Conservation (phyloP, 1,140 invertebrate species). For the Chrysopa pallens region DNA sequence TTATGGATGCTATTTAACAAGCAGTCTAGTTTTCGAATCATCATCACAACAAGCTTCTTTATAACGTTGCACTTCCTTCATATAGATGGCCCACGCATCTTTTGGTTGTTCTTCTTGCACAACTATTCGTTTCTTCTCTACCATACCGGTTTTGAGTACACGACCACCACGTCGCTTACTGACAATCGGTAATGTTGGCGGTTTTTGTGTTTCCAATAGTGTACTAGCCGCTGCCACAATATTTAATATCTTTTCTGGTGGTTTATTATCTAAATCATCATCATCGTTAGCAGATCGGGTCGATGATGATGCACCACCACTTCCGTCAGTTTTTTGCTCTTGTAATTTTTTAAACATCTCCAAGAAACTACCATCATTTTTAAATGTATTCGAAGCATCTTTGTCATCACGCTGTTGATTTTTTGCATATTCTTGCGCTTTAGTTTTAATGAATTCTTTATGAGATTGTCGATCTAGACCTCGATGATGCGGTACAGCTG, state of each 20-base stretch:
- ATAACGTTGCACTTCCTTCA: slow-evolving; percentile 85
- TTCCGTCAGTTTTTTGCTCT: slow-evolving; percentile 26
- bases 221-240: slow-evolving; percentile 12
- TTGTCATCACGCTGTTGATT: slow-evolving; percentile 8
- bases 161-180: slow-evolving; percentile 71
- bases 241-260: too few species aligned
- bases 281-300: slow-evolving; percentile 7
- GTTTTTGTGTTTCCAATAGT: slow-evolving; percentile 19
- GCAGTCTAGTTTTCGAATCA: slow-evolving; percentile 73
- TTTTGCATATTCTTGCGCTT: not conserved
- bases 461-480: slow-evolving; percentile 6
- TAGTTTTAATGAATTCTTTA: not conserved
- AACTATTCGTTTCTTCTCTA: slow-evolving; percentile 60
- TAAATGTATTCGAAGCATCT: slow-evolving; percentile 40
- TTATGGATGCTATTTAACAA: slow-evolving; percentile 91
- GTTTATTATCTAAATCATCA: not conserved
- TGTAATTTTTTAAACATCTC: slow-evolving; percentile 84
- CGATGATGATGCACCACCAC: too few species aligned
- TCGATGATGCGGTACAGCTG: slow-evolving; percentile 4
- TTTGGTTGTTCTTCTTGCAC: slow-evolving; percentile 49
- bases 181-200: slow-evolving; percentile 41
- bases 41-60: slow-evolving; percentile 81
- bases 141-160: slow-evolving; percentile 73
- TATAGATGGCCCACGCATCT: slow-evolving; percentile 82
- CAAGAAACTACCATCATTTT: slow-evolving; percentile 75